These are phyloP conservation scores for Mesorhabditis belari DNA, from an alignment of 2,888 invertebrate species.

Conservation along the genomic window DNA sequence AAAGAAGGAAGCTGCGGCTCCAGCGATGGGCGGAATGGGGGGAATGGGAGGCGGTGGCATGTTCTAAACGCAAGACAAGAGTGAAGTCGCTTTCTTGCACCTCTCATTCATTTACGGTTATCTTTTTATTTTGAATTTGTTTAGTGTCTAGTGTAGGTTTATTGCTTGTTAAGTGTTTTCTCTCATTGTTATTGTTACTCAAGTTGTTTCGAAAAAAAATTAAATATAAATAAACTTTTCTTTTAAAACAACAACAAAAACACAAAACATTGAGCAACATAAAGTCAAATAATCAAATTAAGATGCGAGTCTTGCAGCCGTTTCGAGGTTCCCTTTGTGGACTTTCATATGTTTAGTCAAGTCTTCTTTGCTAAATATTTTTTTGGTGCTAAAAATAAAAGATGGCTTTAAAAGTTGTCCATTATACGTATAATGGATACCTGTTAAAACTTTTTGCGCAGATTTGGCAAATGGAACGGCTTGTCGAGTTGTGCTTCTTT, in stretches of 20 bases:
- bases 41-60: slow-evolving; percentile 61
- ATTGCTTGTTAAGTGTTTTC: too few species aligned
- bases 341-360: background rate
- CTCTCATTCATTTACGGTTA: too few species aligned
- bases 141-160: too few species aligned
- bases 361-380: background rate
- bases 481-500: background rate
- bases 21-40: slow-evolving; percentile 46
- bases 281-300: background rate
- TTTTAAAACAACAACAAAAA: too few species aligned
- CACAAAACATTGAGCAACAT: too few species aligned
- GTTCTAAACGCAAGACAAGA: slow-evolving; percentile 66
- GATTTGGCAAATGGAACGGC: background rate
- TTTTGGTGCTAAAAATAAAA: background rate
- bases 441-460: background rate
- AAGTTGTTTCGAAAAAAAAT: too few species aligned
- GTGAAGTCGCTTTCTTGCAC: slow-evolving; percentile 43
- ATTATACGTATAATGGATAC: background rate
- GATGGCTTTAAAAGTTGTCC: too few species aligned
- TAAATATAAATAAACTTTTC: too few species aligned
- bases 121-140: too few species aligned
- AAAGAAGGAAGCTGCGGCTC: slow-evolving; percentile 66
- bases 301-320: background rate
- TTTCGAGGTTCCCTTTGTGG: background rate
- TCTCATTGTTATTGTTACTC: too few species aligned